phyloP scores from a whole-genome alignment of 2,113 vertebrate species.

The Chascanopsetta lugubris region DNA sequence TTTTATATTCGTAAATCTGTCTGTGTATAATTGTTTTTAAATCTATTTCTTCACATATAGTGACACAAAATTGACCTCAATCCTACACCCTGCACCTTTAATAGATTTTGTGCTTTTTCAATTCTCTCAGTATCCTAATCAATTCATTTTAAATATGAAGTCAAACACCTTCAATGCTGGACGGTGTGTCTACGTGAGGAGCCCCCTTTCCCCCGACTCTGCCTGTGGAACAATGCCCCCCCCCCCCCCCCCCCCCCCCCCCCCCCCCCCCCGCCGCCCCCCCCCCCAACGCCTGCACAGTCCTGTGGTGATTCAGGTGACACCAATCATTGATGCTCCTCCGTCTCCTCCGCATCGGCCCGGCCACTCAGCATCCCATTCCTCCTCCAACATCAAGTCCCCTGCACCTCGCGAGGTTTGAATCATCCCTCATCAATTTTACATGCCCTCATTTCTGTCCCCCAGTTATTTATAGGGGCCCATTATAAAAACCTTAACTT shows the following conservation, averaged over 20 bases:
- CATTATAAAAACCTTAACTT: conserved; percentile 81
- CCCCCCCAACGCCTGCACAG: conserved; percentile 18
- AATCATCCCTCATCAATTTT: conserved; percentile 79
- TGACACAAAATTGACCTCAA: too few relatives aligned
- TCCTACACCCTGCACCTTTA: too few relatives aligned
- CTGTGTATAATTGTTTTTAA: too few relatives aligned
- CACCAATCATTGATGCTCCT: conserved; percentile 46
- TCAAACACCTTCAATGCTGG: background rate
- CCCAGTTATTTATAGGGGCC: conserved; percentile 78
- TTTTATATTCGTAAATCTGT: too few relatives aligned
- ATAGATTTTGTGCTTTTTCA: too few relatives aligned
- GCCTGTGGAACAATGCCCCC: conserved; percentile 17
- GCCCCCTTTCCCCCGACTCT: background rate
- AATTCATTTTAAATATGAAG: too few relatives aligned
- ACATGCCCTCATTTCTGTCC: conserved; percentile 76
- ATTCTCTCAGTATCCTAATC: too few relatives aligned
- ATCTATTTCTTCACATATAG: too few relatives aligned
- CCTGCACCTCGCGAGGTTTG: conserved; percentile 61
- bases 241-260: too few relatives aligned
- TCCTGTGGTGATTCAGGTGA: conserved; percentile 16
- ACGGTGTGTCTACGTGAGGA: conserved; percentile 12
- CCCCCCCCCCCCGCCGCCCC: too few relatives aligned
- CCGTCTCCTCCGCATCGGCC: conserved; percentile 28
- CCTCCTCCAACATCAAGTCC: conserved; percentile 45
- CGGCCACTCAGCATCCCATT: conserved; percentile 47